Conservation (phyloP, 2,888 invertebrate genomes). For the Caenorhabditis doughertyi region DNA sequence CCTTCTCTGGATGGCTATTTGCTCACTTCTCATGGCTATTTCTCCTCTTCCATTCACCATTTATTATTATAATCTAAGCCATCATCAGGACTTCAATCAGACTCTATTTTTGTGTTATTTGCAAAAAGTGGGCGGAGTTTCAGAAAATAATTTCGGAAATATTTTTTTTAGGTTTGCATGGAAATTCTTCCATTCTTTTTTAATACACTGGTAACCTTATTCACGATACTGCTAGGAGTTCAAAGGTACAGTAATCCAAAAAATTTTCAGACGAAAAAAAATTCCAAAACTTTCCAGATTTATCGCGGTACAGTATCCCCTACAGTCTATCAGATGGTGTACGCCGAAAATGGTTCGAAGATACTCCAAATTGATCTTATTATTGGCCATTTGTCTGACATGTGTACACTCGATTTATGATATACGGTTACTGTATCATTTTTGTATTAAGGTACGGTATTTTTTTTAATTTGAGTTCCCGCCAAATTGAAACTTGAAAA, state of each 20-base stretch:
- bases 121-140: conserved; percentile 60
- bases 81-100: conserved; percentile 69
- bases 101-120: conserved; percentile 70
- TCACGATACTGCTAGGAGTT: conserved; percentile 72
- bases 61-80: conserved; percentile 73
- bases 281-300: conserved; percentile 60
- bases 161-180: conserved; percentile 68
- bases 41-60: conserved; percentile 76
- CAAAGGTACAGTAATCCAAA: conserved; percentile 62
- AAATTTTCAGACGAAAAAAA: background rate
- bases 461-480: background rate
- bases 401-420: conserved; percentile 68
- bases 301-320: conserved; percentile 74
- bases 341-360: conserved; percentile 65
- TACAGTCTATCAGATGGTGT: conserved; percentile 73
- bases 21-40: conserved; percentile 71
- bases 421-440: conserved; percentile 70
- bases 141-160: background rate
- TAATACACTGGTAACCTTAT: conserved; percentile 74
- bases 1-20: conserved; percentile 73
- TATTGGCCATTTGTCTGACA: conserved; percentile 64
- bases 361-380: conserved; percentile 66
- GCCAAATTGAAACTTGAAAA: too few relatives aligned
- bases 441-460: conserved; percentile 62
- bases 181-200: conserved; percentile 76